Percentiles rank a stretch among this genome's conserved stretches.
These are phyloP conservation scores for Mercenaria mercenaria DNA, from an alignment of 1,140 invertebrate species.

Conservation along the genomic window DNA sequence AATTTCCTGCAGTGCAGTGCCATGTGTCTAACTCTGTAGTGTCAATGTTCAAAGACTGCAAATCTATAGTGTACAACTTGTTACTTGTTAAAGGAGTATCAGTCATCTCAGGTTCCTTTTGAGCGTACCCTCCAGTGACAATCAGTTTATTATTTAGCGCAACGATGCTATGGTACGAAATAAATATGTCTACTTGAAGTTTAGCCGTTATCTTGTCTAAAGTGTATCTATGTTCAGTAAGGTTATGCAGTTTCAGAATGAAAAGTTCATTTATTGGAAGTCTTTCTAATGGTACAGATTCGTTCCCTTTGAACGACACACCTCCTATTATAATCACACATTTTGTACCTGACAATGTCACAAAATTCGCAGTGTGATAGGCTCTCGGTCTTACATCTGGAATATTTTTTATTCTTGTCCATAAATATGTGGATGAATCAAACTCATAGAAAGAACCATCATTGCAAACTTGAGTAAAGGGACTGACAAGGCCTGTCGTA, in stretches of 20 bases:
- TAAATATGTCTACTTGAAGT: background rate
- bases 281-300: background rate
- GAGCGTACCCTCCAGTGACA: background rate
- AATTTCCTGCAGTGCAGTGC: background rate
- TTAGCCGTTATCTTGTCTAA: background rate
- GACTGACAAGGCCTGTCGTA: background rate
- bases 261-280: background rate
- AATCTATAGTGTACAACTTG: background rate
- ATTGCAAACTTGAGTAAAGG: background rate
- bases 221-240: background rate
- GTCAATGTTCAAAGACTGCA: background rate
- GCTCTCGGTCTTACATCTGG: background rate
- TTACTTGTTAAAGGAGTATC: background rate
- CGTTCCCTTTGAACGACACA: background rate
- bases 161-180: background rate
- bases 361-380: background rate
- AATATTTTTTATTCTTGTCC: background rate
- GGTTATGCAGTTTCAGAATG: background rate
- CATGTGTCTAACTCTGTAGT: background rate
- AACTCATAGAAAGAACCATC: background rate
- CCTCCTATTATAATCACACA: background rate
- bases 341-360: background rate
- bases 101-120: background rate
- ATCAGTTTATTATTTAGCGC: background rate
- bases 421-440: background rate